A percentile compares a stretch with the other conserved stretches of the same genome.
Conservation (phyloP, 2,888 invertebrate genomes). For the Stenodera caucasica region DNA sequence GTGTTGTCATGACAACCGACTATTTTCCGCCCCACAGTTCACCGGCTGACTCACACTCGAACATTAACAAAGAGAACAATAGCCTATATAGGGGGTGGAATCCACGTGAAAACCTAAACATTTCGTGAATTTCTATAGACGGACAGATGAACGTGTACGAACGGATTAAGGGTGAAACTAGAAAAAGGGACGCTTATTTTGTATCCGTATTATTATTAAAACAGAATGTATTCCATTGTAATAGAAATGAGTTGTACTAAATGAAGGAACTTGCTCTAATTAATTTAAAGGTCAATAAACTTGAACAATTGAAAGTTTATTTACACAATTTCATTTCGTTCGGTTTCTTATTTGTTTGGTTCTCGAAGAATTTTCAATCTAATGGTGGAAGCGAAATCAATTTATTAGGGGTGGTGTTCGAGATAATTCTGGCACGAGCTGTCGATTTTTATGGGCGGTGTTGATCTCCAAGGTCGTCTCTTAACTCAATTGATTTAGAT, state of each 20-base stretch:
- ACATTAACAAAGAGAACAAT: not conserved
- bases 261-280: not conserved
- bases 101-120: not conserved
- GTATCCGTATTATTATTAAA: too few species aligned
- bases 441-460: too few species aligned
- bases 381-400: too few species aligned
- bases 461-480: too few species aligned
- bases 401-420: not conserved
- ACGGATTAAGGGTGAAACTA: too few species aligned
- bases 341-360: too few species aligned
- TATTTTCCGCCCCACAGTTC: not conserved
- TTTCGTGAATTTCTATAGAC: too few species aligned
- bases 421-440: not conserved
- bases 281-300: conserved; percentile 6
- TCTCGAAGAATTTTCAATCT: too few species aligned
- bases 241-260: too few species aligned
- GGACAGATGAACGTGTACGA: too few species aligned
- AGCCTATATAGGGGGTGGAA: not conserved
- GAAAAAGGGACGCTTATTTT: too few species aligned
- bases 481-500: too few species aligned
- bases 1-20: not conserved
- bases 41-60: conserved; percentile 2
- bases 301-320: not conserved
- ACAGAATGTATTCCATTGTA: not conserved
- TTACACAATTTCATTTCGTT: not conserved